Evolutionary conservation across 2,888 invertebrate genomes (phyloP).

Genomic region (Cheilosia soror): DNA sequence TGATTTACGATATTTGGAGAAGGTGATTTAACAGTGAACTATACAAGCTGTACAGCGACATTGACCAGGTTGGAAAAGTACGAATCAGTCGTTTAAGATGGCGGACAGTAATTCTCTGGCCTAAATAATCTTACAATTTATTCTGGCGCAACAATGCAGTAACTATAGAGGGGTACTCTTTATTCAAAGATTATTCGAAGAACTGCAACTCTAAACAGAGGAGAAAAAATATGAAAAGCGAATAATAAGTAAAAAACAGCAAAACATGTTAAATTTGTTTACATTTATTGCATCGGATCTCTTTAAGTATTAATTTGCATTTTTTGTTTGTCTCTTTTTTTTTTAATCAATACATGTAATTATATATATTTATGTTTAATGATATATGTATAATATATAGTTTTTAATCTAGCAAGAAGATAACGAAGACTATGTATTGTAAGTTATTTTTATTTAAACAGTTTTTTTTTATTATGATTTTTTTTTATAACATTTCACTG

Average conservation of each 20-base stretch:
- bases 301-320: constrained; percentile 70
- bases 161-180: too few relatives aligned
- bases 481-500: constrained; percentile 49
- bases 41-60: too few relatives aligned
- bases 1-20: too few relatives aligned
- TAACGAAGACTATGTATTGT: constrained; percentile 74
- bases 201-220: too few relatives aligned
- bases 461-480: constrained; percentile 21
- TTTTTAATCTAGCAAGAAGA: constrained; percentile 75
- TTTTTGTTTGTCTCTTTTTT: constrained; percentile 41
- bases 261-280: constrained; percentile 59
- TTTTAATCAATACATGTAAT: constrained; percentile 64
- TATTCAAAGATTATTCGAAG: too few relatives aligned
- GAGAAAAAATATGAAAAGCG: too few relatives aligned
- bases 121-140: too few relatives aligned
- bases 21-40: too few relatives aligned
- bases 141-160: too few relatives aligned
- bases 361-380: constrained; percentile 61
- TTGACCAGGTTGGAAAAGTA: too few relatives aligned
- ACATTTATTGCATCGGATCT: constrained; percentile 72
- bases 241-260: neutral
- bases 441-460: constrained; percentile 63
- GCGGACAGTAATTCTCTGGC: too few relatives aligned
- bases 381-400: constrained; percentile 70
- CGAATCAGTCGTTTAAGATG: too few relatives aligned